phyloP scores from a whole-genome alignment of 2,888 invertebrate species.

The Caenorhabditis sp. region DNA sequence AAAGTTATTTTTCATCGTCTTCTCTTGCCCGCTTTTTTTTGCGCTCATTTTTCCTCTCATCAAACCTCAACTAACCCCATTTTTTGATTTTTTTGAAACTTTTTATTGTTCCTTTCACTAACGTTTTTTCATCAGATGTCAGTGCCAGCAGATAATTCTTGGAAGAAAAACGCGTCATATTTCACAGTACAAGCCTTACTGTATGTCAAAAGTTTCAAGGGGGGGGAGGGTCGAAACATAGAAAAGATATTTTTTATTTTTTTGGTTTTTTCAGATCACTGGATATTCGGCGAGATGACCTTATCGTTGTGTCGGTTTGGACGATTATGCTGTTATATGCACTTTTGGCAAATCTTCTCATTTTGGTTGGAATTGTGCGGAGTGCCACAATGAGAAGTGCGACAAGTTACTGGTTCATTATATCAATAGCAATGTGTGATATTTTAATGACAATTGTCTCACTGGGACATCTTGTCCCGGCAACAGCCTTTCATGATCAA shows the following conservation, averaged over 20 bases:
- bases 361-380: conserved; percentile 58
- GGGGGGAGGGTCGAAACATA: neutral
- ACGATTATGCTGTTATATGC: conserved; percentile 61
- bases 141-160: conserved; percentile 10
- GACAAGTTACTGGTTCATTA: conserved; percentile 69
- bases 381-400: conserved; percentile 60
- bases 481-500: conserved; percentile 64
- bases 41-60: neutral
- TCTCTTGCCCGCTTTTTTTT: neutral
- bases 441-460: conserved; percentile 65
- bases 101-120: neutral
- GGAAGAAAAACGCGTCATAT: conserved; percentile 44
- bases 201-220: conserved; percentile 16
- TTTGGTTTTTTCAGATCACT: conserved; percentile 56
- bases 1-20: neutral
- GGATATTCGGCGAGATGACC: conserved; percentile 59
- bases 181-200: conserved; percentile 47
- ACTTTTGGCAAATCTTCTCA: conserved; percentile 61
- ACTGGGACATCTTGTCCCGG: conserved; percentile 62
- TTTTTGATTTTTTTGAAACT: neutral
- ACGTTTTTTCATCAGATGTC: neutral
- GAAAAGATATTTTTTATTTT: too few relatives aligned
- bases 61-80: neutral
- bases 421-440: conserved; percentile 65
- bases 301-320: conserved; percentile 65